A percentile compares a stretch with the other conserved stretches of the same genome.
These are phyloP conservation scores for Drosophila rufa DNA, from an alignment of 1,140 invertebrate genomes.

Conservation along the genomic window DNA sequence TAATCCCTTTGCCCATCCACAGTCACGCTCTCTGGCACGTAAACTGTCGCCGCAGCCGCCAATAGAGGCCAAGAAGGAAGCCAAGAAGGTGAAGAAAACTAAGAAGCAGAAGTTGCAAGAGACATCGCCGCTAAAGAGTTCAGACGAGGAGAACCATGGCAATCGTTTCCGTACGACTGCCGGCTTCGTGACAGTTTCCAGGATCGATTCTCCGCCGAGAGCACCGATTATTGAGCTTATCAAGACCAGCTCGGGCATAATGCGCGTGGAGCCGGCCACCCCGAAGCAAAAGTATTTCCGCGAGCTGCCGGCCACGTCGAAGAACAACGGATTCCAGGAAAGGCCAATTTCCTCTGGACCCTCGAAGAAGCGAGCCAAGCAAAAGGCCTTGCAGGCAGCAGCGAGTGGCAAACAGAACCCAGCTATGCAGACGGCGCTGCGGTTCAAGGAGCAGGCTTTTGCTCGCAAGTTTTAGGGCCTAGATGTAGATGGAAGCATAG, in stretches of 20 bases:
- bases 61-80: neutral
- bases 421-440: slow-evolving; percentile 57
- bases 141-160: slow-evolving; percentile 63
- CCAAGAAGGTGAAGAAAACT: slow-evolving; percentile 12
- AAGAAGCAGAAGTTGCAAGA: slow-evolving; percentile 22
- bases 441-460: slow-evolving; percentile 57
- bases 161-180: slow-evolving; percentile 57
- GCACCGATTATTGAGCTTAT: slow-evolving; percentile 23
- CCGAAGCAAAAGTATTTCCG: slow-evolving; percentile 66
- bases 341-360: neutral
- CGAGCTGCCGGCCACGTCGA: slow-evolving; percentile 54
- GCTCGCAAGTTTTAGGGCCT: slow-evolving; percentile 31
- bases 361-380: slow-evolving; percentile 7
- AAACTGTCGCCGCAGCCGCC: slow-evolving; percentile 50
- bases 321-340: slow-evolving; percentile 28
- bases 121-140: slow-evolving; percentile 58
- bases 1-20: neutral
- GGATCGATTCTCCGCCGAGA: neutral
- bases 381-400: neutral
- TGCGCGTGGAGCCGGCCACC: slow-evolving; percentile 68
- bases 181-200: slow-evolving; percentile 49
- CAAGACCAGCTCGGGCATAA: slow-evolving; percentile 53
- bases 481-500: neutral
- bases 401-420: slow-evolving; percentile 23
- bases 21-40: slow-evolving; percentile 48